A percentile compares a stretch with the other conserved stretches of the same genome.
Conservation (phyloP, 2,113 vertebrate genomes). For the Kryptolebias marmoratus region DNA sequence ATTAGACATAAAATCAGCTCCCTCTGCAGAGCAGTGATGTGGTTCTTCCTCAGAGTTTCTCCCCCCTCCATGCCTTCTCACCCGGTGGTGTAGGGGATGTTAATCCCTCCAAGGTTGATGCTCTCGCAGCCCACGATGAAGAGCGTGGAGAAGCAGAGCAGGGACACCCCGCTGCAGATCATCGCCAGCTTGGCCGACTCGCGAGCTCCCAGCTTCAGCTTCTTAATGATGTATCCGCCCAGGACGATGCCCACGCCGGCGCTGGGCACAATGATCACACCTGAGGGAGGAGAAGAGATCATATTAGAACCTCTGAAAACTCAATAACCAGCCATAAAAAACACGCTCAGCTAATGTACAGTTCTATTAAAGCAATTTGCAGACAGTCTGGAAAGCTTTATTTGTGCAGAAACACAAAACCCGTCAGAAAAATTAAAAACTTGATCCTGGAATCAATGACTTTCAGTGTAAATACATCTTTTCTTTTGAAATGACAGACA, state of each 20-base stretch:
- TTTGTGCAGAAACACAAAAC: not conserved
- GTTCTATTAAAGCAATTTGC: not conserved
- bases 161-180: conserved; percentile 98
- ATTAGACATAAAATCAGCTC: not conserved
- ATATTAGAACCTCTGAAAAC: not conserved
- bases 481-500: no score
- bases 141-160: conserved; percentile 97
- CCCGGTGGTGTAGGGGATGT: conserved; percentile 99
- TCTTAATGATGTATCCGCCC: conserved; percentile 99
- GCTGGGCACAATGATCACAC: conserved; percentile 96
- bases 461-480: no score
- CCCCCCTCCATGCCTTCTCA: conserved; percentile 5
- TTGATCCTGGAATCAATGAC: no score
- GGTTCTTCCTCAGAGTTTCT: no score
- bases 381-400: not conserved
- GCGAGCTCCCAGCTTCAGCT: conserved; percentile 93
- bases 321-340: not conserved
- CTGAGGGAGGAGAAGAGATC: conserved; percentile 66
- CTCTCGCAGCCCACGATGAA: conserved; percentile 99
- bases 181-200: conserved; percentile 98
- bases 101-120: conserved; percentile 98
- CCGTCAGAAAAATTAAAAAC: not conserved
- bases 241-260: conserved; percentile 98
- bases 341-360: not conserved
- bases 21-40: not conserved